Evolutionary conservation across 2,797 vertebrate species (phyloP).

Genomic region (Apodemus agrarius): DNA sequence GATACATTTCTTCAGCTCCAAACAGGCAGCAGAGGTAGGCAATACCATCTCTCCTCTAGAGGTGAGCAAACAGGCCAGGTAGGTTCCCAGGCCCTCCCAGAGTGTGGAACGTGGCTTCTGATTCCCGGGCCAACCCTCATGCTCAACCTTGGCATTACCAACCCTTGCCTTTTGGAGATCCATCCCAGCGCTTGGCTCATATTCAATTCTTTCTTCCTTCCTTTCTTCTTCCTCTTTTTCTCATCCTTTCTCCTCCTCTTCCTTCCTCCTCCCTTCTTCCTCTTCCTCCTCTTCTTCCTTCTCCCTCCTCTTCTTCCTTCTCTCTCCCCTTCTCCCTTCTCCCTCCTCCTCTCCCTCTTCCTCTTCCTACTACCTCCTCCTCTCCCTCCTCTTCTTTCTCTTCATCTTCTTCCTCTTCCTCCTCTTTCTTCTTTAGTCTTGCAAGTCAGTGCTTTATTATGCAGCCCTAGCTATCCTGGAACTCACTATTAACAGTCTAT

Average conservation of each 20-base stretch:
- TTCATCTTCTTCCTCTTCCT: not conserved
- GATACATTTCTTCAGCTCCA: not conserved
- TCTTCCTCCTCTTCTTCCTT: not conserved
- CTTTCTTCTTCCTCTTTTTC: not conserved
- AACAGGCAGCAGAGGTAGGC: not conserved
- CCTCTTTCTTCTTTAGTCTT: not conserved
- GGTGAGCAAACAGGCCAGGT: not conserved
- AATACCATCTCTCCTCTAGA: not conserved
- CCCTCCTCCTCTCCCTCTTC: too few relatives aligned
- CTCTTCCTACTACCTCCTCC: rapidly evolving
- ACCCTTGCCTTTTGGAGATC: not conserved
- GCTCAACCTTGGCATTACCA: too few relatives aligned
- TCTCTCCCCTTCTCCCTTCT: too few relatives aligned
- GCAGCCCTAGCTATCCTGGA: not conserved
- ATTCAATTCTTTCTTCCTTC: not conserved
- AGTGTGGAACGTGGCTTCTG: not conserved
- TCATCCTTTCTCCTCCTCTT: too few relatives aligned
- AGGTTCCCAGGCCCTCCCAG: not conserved
- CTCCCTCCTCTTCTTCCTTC: too few relatives aligned
- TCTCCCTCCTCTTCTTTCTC: too few relatives aligned
- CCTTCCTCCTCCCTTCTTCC: too few relatives aligned
- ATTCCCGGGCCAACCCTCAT: not conserved
- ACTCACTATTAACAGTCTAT: not conserved
- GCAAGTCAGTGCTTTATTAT: not conserved
- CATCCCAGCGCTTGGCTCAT: not conserved